These are phyloP conservation scores for Hydropsyche betteni DNA, from an alignment of 2,888 invertebrate species.

Conservation along the genomic window DNA sequence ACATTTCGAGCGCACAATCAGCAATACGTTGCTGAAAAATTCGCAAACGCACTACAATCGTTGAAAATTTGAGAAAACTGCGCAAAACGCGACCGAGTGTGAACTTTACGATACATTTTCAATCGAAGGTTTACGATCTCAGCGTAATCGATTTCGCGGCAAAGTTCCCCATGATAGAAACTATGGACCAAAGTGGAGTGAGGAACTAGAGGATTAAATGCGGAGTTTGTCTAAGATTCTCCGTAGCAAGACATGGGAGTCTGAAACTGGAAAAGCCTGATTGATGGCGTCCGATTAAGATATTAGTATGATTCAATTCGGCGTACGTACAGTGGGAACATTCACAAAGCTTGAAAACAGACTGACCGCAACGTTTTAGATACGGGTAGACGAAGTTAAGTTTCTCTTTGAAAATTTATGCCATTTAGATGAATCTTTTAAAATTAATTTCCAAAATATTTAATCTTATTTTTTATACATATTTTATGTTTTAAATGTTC, in stretches of 20 bases:
- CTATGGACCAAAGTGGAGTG: neutral
- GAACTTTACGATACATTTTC: too few species aligned
- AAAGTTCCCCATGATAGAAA: conserved; percentile 5
- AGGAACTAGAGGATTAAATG: neutral
- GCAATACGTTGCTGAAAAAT: neutral
- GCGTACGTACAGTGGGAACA: neutral
- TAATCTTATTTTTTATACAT: too few species aligned
- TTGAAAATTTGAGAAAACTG: neutral
- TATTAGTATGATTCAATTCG: conserved; percentile 24
- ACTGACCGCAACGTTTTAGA: too few species aligned
- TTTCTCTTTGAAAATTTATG: too few species aligned
- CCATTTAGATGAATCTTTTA: too few species aligned
- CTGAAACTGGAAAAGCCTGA: conserved; percentile 21
- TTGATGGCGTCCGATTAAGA: conserved; percentile 23
- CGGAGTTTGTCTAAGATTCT: conserved; percentile 15
- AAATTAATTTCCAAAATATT: too few species aligned
- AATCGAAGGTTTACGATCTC: too few species aligned
- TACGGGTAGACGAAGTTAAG: too few species aligned
- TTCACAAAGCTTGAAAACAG: too few species aligned
- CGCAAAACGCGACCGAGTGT: too few species aligned
- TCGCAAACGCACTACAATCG: neutral
- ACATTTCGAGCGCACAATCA: neutral
- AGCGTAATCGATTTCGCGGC: conserved; percentile 5
- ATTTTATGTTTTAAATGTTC: too few species aligned
- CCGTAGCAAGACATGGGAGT: neutral